Conservation (phyloP, 2,113 vertebrate species). For the Planiliza haematocheilus region DNA sequence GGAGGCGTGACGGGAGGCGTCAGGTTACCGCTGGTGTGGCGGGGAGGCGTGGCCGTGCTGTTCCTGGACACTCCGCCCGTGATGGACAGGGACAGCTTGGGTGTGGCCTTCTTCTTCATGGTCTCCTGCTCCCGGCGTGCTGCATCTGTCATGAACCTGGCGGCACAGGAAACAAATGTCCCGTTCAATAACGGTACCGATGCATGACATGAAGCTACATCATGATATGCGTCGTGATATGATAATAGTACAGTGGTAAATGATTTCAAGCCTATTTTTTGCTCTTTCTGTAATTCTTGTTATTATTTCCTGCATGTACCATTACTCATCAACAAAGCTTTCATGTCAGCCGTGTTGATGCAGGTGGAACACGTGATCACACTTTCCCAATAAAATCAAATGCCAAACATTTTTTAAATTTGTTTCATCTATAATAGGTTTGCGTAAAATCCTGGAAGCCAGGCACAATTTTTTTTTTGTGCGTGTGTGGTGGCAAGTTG, state of each 20-base stretch:
- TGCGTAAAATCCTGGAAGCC: no score
- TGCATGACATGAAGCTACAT: no score
- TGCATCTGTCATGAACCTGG: slow-evolving; percentile 98
- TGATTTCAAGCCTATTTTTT: not conserved
- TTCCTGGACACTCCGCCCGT: slow-evolving; percentile 93
- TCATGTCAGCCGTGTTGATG: not conserved
- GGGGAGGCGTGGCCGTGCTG: slow-evolving; percentile 96
- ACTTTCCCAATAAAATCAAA: no score
- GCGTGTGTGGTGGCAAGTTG: no score
- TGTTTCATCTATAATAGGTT: not conserved
- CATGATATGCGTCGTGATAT: no score
- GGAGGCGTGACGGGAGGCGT: slow-evolving; percentile 98
- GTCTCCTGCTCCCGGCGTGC: slow-evolving; percentile 97
- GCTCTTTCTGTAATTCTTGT: not conserved
- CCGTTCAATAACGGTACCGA: no score
- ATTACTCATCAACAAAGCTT: not conserved
- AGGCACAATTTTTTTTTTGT: no score
- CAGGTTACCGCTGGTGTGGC: slow-evolving; percentile 98
- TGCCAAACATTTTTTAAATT: not conserved
- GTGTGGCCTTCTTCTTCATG: slow-evolving; percentile 95
- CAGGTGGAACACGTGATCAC: not conserved
- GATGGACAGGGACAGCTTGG: slow-evolving; percentile 95
- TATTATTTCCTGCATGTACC: no score
- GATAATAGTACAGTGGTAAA: no score
- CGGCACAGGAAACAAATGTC: not conserved